Evolutionary conservation across 2,888 invertebrate species (phyloP), one percentile per base, ranked within the genome.

Genomic region (Anoplius nigerrimus): DNA sequence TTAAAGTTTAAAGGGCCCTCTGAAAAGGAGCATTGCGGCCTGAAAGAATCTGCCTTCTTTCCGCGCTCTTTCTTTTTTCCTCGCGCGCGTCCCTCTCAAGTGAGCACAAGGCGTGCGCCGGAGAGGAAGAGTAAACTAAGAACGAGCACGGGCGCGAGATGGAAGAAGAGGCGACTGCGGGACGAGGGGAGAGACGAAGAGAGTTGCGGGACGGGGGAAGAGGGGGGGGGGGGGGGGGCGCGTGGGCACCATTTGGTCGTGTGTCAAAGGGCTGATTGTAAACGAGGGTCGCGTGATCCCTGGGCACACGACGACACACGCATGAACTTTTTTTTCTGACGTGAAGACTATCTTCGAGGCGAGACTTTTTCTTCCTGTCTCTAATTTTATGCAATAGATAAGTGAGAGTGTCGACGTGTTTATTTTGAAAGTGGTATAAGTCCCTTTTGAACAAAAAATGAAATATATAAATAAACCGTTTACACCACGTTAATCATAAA

Each of bases 201-300:
- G 34, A 3, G 34, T 5, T 1, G 11, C 4, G 1, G 8, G 11
- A 34, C 11, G 34, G 11, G 34, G 11, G 34, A 34, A 34, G 11
- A 11, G 11, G 34, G 11, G 34, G 11, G 6, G 8, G 34, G 11
- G 34, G 21, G 27, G 55, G 2, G 6, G n/a, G n/a, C 60, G 77
- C 76, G 78, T 78, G 73, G 72, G 77, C 69, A 69, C 75, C 81
- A 69, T 73, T 77, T 72, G 71, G 74, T 68, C 81, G 77, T 81
- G 71, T 76, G 80, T 82, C 82, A 82, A 82, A 82, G 83, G 72
- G 81, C 75, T 76, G 76, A 82, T 76, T 74, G 74, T 75, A 67
- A 78, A 80, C 75, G 76, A 80, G 79, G 78, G 70, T 80, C 78
- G 79, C 78, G 72, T 78, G 78, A 79, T 79, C 82, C 74, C 61